Percentiles rank a stretch among this genome's conserved stretches.
Evolutionary conservation across 2,888 invertebrate genomes (phyloP).

Genomic region (Pheosia tremula): DNA sequence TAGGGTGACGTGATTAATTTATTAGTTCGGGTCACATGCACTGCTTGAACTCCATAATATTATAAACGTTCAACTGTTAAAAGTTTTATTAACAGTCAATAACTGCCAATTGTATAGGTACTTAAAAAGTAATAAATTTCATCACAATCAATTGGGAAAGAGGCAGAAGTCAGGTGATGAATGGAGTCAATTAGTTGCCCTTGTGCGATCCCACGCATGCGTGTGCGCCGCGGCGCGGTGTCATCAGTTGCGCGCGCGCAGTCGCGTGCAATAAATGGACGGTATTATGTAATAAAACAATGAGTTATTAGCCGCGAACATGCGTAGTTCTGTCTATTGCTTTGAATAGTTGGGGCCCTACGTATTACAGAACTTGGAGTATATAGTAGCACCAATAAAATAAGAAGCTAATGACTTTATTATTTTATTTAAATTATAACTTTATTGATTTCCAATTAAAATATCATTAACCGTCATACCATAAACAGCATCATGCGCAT

Average conservation of each 20-base stretch:
- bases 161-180: slow-evolving; percentile 57
- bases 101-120: slow-evolving; percentile 29
- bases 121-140: slow-evolving; percentile 34
- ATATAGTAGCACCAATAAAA: too few species aligned
- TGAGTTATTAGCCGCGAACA: slow-evolving; percentile 21
- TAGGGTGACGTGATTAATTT: slow-evolving; percentile 8
- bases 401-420: too few species aligned
- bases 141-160: slow-evolving; percentile 35
- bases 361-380: not conserved
- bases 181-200: slow-evolving; percentile 51
- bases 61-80: not conserved
- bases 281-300: slow-evolving; percentile 29
- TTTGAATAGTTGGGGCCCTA: not conserved
- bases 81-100: slow-evolving; percentile 29
- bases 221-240: slow-evolving; percentile 35
- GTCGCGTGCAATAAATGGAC: slow-evolving; percentile 29
- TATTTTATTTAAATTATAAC: too few species aligned
- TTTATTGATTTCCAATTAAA: not conserved
- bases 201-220: slow-evolving; percentile 40
- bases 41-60: too few species aligned
- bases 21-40: too few species aligned
- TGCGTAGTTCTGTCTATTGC: slow-evolving; percentile 7
- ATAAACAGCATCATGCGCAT: too few species aligned
- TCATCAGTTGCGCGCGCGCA: slow-evolving; percentile 31
- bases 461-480: not conserved